These are phyloP conservation scores for Eublepharis macularius DNA, from an alignment of 2,113 vertebrate genomes.

Conservation along the genomic window DNA sequence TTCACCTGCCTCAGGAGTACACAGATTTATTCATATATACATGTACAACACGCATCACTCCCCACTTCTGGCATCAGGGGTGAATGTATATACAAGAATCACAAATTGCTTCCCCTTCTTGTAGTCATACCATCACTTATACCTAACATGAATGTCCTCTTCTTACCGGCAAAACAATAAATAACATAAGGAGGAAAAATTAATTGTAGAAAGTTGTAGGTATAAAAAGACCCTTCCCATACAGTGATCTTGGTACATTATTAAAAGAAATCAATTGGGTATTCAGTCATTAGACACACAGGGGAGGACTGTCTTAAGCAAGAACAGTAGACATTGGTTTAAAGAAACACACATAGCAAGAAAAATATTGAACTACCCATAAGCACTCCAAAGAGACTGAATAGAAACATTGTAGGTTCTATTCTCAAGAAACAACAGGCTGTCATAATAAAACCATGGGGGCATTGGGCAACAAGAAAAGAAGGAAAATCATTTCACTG, in stretches of 20 bases:
- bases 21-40: no score
- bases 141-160: not conserved
- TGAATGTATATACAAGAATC: no score
- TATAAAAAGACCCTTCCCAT: not conserved
- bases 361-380: constrained; percentile 39
- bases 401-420: constrained; percentile 36
- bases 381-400: constrained; percentile 28
- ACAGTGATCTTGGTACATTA: not conserved
- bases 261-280: constrained; percentile 4
- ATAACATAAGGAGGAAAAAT: not conserved
- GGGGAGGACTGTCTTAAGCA: constrained; percentile 2
- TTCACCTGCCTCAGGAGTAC: no score
- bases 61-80: no score
- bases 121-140: no score
- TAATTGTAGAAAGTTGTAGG: not conserved
- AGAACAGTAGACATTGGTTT: constrained; percentile 6
- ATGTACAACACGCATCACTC: no score
- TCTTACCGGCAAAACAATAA: not conserved
- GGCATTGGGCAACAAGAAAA: constrained; percentile 15
- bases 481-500: constrained; percentile 19
- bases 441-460: constrained; percentile 1
- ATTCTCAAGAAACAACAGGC: constrained; percentile 36
- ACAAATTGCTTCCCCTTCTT: no score
- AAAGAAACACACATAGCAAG: constrained; percentile 32
- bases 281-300: not conserved